Evolutionary conservation across 1,140 invertebrate species (phyloP).

Genomic region (Spodoptera litura): DNA sequence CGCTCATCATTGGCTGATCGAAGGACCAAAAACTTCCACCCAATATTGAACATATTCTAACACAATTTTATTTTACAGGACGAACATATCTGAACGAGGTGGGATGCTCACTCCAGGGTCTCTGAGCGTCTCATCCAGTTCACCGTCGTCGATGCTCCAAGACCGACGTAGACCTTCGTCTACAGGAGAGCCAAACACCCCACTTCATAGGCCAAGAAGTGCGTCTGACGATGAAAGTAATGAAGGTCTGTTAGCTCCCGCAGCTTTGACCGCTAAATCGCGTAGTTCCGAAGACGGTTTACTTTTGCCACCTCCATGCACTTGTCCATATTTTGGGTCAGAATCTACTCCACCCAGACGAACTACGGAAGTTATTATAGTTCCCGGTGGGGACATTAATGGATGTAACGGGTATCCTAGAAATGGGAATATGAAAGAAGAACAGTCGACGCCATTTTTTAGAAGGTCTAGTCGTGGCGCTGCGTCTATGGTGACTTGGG

Average conservation of each 20-base stretch:
- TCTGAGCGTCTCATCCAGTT: constrained; percentile 78
- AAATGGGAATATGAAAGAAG: constrained; percentile 77
- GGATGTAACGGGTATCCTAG: constrained; percentile 77
- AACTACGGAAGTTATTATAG: constrained; percentile 80
- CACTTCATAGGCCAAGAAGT: constrained; percentile 75
- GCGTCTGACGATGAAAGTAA: constrained; percentile 81
- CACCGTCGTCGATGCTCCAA: constrained; percentile 79
- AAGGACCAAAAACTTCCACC: background rate
- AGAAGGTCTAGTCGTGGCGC: constrained; percentile 78
- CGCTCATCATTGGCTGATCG: constrained; percentile 33
- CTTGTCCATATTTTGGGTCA: constrained; percentile 92
- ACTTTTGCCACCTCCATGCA: constrained; percentile 90
- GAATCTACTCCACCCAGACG: constrained; percentile 82
- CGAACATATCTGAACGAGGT: constrained; percentile 74
- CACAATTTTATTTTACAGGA: constrained; percentile 64
- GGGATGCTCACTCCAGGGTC: constrained; percentile 80
- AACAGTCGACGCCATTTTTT: constrained; percentile 77
- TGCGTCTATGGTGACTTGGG: constrained; percentile 88
- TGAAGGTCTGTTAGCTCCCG: constrained; percentile 75
- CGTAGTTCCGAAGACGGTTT: constrained; percentile 84
- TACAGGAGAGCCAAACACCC: constrained; percentile 66
- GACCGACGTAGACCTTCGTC: constrained; percentile 76
- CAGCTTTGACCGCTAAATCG: constrained; percentile 74
- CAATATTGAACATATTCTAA: background rate
- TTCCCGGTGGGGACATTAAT: constrained; percentile 77